Base-by-base conservation (phyloP, 2,113 vertebrate species). In the Notothenia coriiceps region DNA sequence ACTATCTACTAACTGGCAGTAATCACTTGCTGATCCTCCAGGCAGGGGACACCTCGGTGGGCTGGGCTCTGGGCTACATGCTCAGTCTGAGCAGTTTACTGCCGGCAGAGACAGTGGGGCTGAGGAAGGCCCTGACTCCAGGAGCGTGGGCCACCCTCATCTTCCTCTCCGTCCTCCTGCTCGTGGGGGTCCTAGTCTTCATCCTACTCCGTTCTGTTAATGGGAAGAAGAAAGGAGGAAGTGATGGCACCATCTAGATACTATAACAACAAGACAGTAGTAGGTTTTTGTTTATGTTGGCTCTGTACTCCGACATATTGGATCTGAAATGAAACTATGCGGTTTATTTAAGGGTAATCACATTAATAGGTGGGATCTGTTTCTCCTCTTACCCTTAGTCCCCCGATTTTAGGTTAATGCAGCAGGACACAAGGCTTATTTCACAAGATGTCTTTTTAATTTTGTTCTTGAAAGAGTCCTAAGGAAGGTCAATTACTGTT, bases 11-110 rank as follows among this genome's bases (percentile, higher is more conserved):
- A 49, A 60, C 12, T 43, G 20, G 5, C 43, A 18, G 44, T 44
- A 18, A 40, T 60, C 2, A 9, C 56, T 40, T 68, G n/a, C 6
- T 84, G 61, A 33, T 63, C 52, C 63, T 71, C 0, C 94, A 99
- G 98, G 97, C 74, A 0, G 94, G 93, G 0, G 95, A 93, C 0
- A 62, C 95, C 0, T 95, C 96, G 0, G 69, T 97, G 0, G 97
- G 97, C 63, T 99, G 98, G 98, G 96, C 97, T 0, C 94, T 99
- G 82, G 98, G 98, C 51, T 98, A 98, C 94, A 97, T 98, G 97
- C 95, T 99, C 57, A 96, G 92, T 84, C 86, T 97, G 77, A 99
- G 97, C 79, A 96, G 94, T 81, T 84, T 95, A 89, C 83, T 99
- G 85, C 97, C 97, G 0, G 93, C 92, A 0, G 94, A 97, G 82